A percentile compares a stretch with the other conserved stretches of the same genome.
Evolutionary conservation across 2,797 vertebrate species (phyloP).

Genomic region (Clarias fuscus): DNA sequence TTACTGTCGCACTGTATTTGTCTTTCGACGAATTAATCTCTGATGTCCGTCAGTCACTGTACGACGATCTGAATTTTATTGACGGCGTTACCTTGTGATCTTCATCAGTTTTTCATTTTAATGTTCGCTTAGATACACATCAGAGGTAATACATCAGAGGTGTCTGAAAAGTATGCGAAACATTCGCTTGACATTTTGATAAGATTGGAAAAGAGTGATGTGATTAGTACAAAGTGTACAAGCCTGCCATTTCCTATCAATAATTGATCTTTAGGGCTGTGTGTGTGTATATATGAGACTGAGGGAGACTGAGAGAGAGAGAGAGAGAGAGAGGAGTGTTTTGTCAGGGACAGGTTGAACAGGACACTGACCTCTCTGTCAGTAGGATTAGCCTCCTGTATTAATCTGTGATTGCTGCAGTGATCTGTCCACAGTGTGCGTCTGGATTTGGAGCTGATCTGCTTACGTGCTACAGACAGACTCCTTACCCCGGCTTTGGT

Average conservation of each 20-base stretch:
- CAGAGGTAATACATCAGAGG: neutral
- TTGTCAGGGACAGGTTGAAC: conserved; percentile 50
- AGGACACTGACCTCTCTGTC: conserved; percentile 55
- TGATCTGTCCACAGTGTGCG: conserved; percentile 43
- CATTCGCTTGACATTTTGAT: conserved; percentile 13
- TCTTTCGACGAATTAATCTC: neutral
- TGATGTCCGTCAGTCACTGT: neutral
- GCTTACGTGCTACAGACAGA: conserved; percentile 48
- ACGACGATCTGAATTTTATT: neutral
- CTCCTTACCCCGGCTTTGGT: conserved; percentile 51
- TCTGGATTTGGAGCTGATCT: conserved; percentile 41
- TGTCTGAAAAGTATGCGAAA: neutral
- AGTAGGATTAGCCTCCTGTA: conserved; percentile 54
- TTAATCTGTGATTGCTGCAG: conserved; percentile 60
- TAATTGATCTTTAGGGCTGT: conserved; percentile 32
- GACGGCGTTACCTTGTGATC: neutral
- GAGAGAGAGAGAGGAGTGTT: conserved; percentile 20
- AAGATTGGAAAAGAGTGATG: conserved; percentile 27
- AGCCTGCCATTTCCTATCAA: conserved; percentile 23
- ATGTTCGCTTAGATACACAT: neutral
- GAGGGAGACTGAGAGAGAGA: neutral
- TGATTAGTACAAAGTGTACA: conserved; percentile 20
- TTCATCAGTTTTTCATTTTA: conserved; percentile 7
- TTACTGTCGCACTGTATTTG: neutral
- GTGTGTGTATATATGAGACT: conserved; percentile 29